Base-by-base conservation (phyloP, 2,888 invertebrate genomes). In the Harpagoxenus sublaevis region DNA sequence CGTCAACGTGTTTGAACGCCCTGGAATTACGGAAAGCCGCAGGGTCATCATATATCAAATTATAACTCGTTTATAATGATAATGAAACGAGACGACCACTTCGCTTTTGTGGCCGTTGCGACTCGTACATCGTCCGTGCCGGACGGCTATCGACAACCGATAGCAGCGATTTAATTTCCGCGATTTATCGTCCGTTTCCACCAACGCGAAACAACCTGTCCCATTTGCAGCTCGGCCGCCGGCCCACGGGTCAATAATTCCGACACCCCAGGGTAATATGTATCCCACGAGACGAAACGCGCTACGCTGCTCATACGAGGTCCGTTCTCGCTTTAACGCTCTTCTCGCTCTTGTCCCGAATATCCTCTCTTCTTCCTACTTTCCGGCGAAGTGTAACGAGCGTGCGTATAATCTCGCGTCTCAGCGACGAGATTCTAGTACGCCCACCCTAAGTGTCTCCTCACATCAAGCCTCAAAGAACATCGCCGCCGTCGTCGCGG, bases 131-230 rank as follows among this genome's bases (percentile, higher is more conserved):
- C 83, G 83, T 85, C 53, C 63, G 12, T 35, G 70, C 75, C 68
- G 66, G 71, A 88, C 77, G 78, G 84, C 63, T 83, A 89, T 87
- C 89, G 90, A 88, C 86, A 90, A 75, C 79, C 85, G 90, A 88
- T 84, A 90, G 87, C 87, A 86, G 90, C 88, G 88, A 91, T 91
- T 92, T 92, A 89, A 92, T 92, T 92, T 92, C 85, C 86, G 71
- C 84, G 90, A 92, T 92, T 92, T 92, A 92, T 91, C 86, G 88
- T 73, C 65, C 85, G 83, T 86, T 87, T 91, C 74, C 87, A 86
- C 88, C 89, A 86, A 90, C 89, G 89, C 90, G 87, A 90, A 88
- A 89, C 92, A 92, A 92, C 89, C 91, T 92, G 92, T 92, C 86
- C 91, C 91, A 90, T 92, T 92, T 91, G 88, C 86, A 87, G 86